These are phyloP conservation scores for Pitta sordida DNA, from an alignment of 2,113 vertebrate genomes.

Conservation along the genomic window DNA sequence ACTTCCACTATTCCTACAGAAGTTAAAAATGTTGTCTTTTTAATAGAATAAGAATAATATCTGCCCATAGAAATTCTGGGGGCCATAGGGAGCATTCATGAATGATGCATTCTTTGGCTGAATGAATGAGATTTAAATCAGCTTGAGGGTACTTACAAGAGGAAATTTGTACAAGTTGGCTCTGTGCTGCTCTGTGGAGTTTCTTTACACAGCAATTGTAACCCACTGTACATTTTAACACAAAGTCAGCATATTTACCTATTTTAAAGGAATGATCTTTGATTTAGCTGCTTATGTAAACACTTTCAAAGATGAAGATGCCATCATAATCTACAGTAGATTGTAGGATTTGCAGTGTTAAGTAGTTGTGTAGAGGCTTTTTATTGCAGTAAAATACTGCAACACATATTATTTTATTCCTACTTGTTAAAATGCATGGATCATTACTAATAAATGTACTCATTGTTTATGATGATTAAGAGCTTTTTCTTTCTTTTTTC, in stretches of 20 bases:
- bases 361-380: neutral
- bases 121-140: neutral
- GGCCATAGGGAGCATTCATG: neutral
- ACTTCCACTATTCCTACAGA: neutral
- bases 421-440: neutral
- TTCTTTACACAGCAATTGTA: neutral
- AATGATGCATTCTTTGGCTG: neutral
- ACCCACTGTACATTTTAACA: accelerated
- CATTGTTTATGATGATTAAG: neutral
- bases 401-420: neutral
- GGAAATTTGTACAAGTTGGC: neutral
- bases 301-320: neutral
- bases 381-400: neutral
- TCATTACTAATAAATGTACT: neutral
- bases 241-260: neutral
- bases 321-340: neutral
- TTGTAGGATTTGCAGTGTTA: neutral
- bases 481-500: constrained; percentile 1
- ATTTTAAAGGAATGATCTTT: neutral
- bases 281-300: neutral
- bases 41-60: neutral
- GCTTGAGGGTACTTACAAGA: neutral
- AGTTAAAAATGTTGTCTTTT: neutral
- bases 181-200: neutral
- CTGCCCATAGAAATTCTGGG: neutral